Base-by-base conservation (phyloP, 2,797 vertebrate genomes). In the Fundulus diaphanus region DNA sequence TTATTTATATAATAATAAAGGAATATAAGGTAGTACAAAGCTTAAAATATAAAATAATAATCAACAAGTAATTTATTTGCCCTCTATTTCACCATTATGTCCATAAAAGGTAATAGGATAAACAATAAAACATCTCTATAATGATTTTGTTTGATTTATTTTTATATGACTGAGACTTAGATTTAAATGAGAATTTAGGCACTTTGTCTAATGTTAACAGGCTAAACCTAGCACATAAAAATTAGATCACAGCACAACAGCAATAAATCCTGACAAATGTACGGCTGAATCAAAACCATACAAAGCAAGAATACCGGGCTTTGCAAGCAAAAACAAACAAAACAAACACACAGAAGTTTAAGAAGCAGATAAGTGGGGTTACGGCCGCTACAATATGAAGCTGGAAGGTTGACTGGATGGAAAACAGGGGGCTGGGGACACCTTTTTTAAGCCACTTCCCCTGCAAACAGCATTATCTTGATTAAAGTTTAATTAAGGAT, bases 401-500 rank as follows among this genome's bases (percentile, higher is more conserved):
- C 88, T 52, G 91, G 86, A 89, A 92, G 92, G 91, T 92, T 89
- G 87, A 85, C 91, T 88, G 88, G 91, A 73, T 89, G 78, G 87
- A 90, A 66, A 92, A 90, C 81, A 72, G 88, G 85, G 81, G 85
- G 89, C 89, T 92, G 84, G 92, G 91, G 93, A 93, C 93, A 93
- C 93, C 93, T 92, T 92, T 93, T 93, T 87, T 79, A 84, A 95
- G 95, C 94, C 94, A 96, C 95, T 95, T 93, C 95, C 92, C 93
- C 93, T 91, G 94, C 95, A 95, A 96, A 96, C 95, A 95, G 93
- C 93, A 97, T 99, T 97, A 97, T 98, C 97, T 97, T 99, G 97
- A 99, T 99, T 99, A 98, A 99, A 99, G 97, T 99, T 99, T 99
- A 99, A 99, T 99, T 99, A 99, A 99, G 97, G 98, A 98, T 99